Evolutionary conservation across 2,113 vertebrate genomes (phyloP).

Genomic region (Psephotus haematonotus): DNA sequence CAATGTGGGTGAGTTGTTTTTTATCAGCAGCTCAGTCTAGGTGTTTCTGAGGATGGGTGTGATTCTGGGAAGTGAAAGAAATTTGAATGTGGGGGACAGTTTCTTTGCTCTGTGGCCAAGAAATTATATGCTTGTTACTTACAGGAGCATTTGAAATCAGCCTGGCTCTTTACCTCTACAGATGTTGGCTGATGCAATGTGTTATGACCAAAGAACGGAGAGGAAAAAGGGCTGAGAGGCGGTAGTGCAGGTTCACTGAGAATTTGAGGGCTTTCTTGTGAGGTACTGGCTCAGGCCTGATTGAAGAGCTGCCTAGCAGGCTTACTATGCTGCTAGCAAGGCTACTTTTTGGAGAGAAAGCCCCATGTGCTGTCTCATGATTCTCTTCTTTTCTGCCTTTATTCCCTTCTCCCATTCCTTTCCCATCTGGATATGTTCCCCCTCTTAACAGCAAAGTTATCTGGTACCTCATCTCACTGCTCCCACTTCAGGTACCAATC

Average conservation of each 20-base stretch:
- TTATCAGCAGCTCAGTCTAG: neutral
- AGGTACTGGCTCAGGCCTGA: neutral
- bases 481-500: constrained; percentile 86
- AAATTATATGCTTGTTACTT: neutral
- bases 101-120: neutral
- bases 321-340: neutral
- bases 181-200: neutral
- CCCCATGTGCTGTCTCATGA: too few relatives aligned
- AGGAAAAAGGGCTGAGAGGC: neutral
- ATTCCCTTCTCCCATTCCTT: neutral
- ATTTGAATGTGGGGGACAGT: neutral
- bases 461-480: constrained; percentile 34
- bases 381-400: constrained; percentile 32
- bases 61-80: neutral
- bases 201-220: neutral
- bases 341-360: neutral
- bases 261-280: neutral
- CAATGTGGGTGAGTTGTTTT: constrained; percentile 86
- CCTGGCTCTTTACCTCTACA: neutral
- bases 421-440: neutral
- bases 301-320: neutral
- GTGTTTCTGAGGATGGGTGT: neutral
- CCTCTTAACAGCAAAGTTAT: neutral
- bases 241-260: neutral
- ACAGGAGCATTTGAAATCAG: neutral